Base-by-base conservation (phyloP, 2,888 invertebrate species). In the Stramonita haemastoma region DNA sequence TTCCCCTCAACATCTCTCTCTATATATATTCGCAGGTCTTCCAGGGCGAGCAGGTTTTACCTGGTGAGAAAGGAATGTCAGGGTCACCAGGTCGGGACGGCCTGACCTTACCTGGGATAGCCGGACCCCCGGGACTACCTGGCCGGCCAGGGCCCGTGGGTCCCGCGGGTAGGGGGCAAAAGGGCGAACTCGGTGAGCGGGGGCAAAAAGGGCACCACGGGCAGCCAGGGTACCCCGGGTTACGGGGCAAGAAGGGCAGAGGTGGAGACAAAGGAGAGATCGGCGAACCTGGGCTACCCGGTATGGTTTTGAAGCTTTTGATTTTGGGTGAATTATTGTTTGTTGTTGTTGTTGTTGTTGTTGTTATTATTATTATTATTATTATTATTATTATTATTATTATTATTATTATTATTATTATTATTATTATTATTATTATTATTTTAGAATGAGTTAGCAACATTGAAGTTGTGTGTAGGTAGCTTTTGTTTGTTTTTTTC, bases 31-130 rank as follows among this genome's bases (percentile, higher is more conserved):
- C n/a, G 15, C 89, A n/a, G 89, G 89, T 17, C 73, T 22, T 8
- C 84, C 83, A 11, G 89, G 89, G 8, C 26, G 22, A 5, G 87
- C 86, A 36, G 90, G 90, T 11, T 19, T 83, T n/a, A n/a, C 87
- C 89, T 19, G 86, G 90, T 11, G 73, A 86, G 29, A 90, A 90
- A 86, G 90, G 90, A 66, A 34, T 79, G 90, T 17, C 26, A 0
- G 86, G 86, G 19, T 46, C 57, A 57, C 84, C 87, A 56, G 90
- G 90, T 26, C 56, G 60, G 8, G 77, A 46, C 29, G 90, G 88
- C n/a, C n/a, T 2, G 66, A 34, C 70, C 29, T 26, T 36, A 8
- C 88, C 34, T 32, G 88, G 84, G 0, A 26, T n/a, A 15, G 46
- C 66, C 26, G 88, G 83, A 32, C 19, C 19, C 17, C 66, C 66